Base-by-base conservation (phyloP, 2,113 vertebrate genomes). In the Chitala chitala region DNA sequence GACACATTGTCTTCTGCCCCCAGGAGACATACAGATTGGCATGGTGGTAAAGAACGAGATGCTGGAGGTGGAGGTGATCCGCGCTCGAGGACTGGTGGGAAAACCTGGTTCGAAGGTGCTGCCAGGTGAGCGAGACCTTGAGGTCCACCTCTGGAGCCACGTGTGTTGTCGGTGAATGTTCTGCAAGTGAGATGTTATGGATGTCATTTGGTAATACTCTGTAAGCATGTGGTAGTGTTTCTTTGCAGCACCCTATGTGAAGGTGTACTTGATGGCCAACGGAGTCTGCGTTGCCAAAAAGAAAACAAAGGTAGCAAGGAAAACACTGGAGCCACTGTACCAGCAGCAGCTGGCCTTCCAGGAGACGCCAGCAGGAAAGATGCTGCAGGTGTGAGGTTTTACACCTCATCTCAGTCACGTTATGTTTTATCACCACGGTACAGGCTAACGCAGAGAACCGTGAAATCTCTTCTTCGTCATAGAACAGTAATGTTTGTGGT, bases 91-190 rank as follows among this genome's bases (percentile, higher is more conserved):
- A 71, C 95, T 99, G 81, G 94, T 99, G 86, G 96, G 96, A 78
- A 99, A 99, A 94, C 95, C 95, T 86, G 96, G 97, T 83, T 98
- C 96, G 89, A 99, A 98, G 87, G 96, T 96, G 92, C 94, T 95
- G 78, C 97, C 97, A 94, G 97, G 97, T 98, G 42, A 80, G 15
- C 13, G n/a, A n/a, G n/a, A n/a, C n/a, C n/a, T n/a, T n/a, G n/a
- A n/a, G n/a, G n/a, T n/a, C n/a, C n/a, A n/a, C n/a, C n/a, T n/a
- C n/a, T n/a, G n/a, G n/a, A n/a, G n/a, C n/a, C n/a, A n/a, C n/a
- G n/a, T n/a, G n/a, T n/a, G n/a, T n/a, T n/a, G n/a, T n/a, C n/a
- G n/a, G n/a, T n/a, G n/a, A n/a, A n/a, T n/a, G n/a, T n/a, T n/a
- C n/a, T n/a, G n/a, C n/a, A n/a, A n/a, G n/a, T n/a, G n/a, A n/a